phyloP scores from a whole-genome alignment of 2,113 vertebrate species.

The Hemicordylus capensis region DNA sequence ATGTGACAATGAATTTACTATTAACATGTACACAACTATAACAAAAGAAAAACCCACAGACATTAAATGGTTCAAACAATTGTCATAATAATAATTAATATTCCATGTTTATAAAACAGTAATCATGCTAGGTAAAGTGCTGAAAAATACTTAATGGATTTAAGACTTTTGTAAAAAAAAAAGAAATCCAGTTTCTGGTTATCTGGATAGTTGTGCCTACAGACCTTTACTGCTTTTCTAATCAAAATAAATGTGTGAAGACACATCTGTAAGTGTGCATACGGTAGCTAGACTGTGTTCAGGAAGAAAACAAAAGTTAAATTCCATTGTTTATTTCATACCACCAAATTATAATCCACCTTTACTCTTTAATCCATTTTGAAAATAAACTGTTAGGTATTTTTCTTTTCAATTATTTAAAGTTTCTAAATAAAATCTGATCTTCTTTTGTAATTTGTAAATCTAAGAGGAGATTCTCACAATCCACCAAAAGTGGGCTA shows the following conservation, averaged over 20 bases:
- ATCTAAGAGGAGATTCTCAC: no score
- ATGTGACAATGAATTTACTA: not conserved
- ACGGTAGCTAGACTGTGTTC: not conserved
- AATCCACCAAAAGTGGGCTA: no score
- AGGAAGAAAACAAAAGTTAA: slow-evolving; percentile 11
- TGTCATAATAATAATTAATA: slow-evolving; percentile 43
- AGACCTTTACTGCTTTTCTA: not conserved
- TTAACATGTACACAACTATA: not conserved
- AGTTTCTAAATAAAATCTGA: not conserved
- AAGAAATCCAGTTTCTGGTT: slow-evolving; percentile 63
- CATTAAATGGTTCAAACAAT: slow-evolving; percentile 66
- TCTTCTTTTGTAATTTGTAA: not conserved
- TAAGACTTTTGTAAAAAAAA: slow-evolving; percentile 56
- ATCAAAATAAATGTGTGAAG: slow-evolving; percentile 11
- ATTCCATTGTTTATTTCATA: not conserved
- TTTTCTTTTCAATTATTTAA: not conserved
- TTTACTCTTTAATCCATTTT: no score
- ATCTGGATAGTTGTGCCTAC: not conserved
- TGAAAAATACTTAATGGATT: slow-evolving; percentile 57
- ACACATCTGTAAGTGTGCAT: slow-evolving; percentile 11
- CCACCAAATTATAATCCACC: not conserved
- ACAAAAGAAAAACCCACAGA: slow-evolving; percentile 55
- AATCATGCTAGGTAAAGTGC: slow-evolving; percentile 68
- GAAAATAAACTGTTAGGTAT: no score
- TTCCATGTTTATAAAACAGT: slow-evolving; percentile 69